Percentiles rank a stretch among this genome's conserved stretches.
Evolutionary conservation across 2,888 invertebrate species (phyloP).

Genomic region (Drosophila paracracens): DNA sequence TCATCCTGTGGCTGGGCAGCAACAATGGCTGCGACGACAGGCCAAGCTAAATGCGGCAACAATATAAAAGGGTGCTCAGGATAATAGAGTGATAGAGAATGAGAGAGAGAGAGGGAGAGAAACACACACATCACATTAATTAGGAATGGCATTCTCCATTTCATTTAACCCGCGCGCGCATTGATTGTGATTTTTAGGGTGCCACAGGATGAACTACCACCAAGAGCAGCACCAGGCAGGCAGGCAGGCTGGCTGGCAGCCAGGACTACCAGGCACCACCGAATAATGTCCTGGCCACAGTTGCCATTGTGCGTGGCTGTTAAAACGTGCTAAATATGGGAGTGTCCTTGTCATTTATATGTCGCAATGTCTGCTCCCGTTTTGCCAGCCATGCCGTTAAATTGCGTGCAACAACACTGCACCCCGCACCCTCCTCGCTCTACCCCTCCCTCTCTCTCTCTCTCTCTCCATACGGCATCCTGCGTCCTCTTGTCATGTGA

Average conservation of each 20-base stretch:
- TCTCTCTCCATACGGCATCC: slow-evolving; percentile 2
- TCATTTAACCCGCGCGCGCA: slow-evolving; percentile 81
- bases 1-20: slow-evolving; percentile 70
- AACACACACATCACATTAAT: slow-evolving; percentile 52
- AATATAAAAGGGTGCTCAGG: slow-evolving; percentile 66
- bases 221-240: slow-evolving; percentile 24
- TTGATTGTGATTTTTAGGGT: slow-evolving; percentile 68
- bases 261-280: slow-evolving; percentile 28
- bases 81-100: slow-evolving; percentile 2
- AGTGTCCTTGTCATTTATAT: slow-evolving; percentile 84
- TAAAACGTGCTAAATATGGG: slow-evolving; percentile 84
- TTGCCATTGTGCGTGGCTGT: slow-evolving; percentile 73
- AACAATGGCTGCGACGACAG: slow-evolving; percentile 83
- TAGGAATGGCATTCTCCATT: slow-evolving; percentile 83
- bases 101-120: not conserved
- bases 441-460: not conserved
- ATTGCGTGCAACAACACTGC: slow-evolving; percentile 24
- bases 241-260: not conserved
- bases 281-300: slow-evolving; percentile 60
- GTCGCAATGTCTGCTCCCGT: slow-evolving; percentile 71
- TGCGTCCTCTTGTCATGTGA: slow-evolving; percentile 54
- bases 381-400: slow-evolving; percentile 42
- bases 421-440: slow-evolving; percentile 8
- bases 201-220: slow-evolving; percentile 46
- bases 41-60: slow-evolving; percentile 63